Evolutionary conservation across 1,140 invertebrate genomes (phyloP).

Genomic region (Calliphora vicina): DNA sequence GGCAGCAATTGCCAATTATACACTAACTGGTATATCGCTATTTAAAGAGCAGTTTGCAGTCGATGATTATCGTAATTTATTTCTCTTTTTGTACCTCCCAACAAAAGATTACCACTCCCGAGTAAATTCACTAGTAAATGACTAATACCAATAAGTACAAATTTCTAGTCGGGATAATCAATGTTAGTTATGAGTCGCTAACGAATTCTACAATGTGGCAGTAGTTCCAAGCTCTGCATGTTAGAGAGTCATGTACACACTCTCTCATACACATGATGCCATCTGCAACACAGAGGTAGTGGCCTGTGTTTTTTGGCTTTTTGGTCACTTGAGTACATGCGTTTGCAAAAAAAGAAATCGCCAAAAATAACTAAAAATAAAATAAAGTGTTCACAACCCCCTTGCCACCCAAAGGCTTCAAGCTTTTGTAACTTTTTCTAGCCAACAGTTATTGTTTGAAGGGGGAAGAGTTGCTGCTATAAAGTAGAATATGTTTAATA

Average conservation of each 20-base stretch:
- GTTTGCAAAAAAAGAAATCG: not conserved
- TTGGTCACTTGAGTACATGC: constrained; percentile 20
- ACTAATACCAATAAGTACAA: too few relatives aligned
- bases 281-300: not conserved
- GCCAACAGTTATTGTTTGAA: not conserved
- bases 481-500: not conserved
- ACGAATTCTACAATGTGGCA: not conserved
- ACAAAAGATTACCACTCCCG: too few relatives aligned
- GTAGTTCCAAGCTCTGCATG: not conserved
- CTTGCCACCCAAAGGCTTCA: not conserved
- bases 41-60: too few relatives aligned
- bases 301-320: constrained; percentile 12
- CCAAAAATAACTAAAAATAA: not conserved
- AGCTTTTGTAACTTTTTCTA: not conserved
- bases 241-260: too few relatives aligned
- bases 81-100: too few relatives aligned
- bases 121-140: too few relatives aligned
- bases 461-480: not conserved
- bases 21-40: too few relatives aligned
- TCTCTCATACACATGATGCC: not conserved
- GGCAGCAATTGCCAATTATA: too few relatives aligned
- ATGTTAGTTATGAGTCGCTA: too few relatives aligned
- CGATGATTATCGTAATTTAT: too few relatives aligned
- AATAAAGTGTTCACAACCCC: constrained; percentile 14
- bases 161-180: too few relatives aligned